These are phyloP conservation scores for Octonoba sinensis DNA, from an alignment of 2,888 invertebrate genomes.

Conservation along the genomic window DNA sequence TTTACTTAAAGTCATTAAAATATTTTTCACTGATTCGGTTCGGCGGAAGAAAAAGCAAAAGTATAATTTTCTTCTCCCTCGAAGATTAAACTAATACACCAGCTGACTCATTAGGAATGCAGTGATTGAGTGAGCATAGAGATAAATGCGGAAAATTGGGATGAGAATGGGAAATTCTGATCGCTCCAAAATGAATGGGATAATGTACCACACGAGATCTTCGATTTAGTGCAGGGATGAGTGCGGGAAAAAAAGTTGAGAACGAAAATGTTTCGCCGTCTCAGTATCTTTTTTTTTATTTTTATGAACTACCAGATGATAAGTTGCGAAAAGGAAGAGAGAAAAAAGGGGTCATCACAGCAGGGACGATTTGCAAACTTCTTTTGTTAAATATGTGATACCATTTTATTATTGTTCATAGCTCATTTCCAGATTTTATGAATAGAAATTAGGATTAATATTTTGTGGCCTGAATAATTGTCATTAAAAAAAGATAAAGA, in stretches of 20 bases:
- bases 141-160: slow-evolving; percentile 43
- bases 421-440: too few relatives aligned
- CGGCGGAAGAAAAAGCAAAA: slow-evolving; percentile 14
- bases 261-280: neutral
- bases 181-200: slow-evolving; percentile 53
- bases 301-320: too few relatives aligned
- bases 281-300: neutral
- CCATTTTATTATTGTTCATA: too few relatives aligned
- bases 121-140: slow-evolving; percentile 17
- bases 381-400: too few relatives aligned
- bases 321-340: too few relatives aligned
- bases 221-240: slow-evolving; percentile 41
- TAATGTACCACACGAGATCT: slow-evolving; percentile 39
- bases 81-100: slow-evolving; percentile 52
- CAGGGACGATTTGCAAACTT: too few relatives aligned
- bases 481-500: too few relatives aligned
- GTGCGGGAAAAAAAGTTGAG: neutral
- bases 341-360: too few relatives aligned
- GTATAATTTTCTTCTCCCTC: slow-evolving; percentile 50
- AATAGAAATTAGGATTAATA: too few relatives aligned
- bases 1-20: slow-evolving; percentile 51
- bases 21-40: slow-evolving; percentile 29
- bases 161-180: slow-evolving; percentile 48
- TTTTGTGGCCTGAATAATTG: too few relatives aligned
- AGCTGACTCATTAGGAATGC: slow-evolving; percentile 49